Base-by-base conservation (phyloP, 2,888 invertebrate genomes). In the Zeuzera pyrina region DNA sequence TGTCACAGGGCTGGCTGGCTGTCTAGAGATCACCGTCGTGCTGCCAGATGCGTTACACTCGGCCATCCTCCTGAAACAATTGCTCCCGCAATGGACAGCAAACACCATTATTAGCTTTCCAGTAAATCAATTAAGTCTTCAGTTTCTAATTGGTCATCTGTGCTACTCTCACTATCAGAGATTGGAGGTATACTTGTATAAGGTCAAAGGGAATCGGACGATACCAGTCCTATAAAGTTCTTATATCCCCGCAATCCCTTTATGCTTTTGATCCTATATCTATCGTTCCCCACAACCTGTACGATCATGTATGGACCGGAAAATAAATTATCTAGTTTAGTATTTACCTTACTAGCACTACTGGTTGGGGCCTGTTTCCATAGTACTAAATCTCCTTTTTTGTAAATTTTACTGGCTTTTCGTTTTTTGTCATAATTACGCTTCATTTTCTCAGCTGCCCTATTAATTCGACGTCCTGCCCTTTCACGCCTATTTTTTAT, bases 241-340 rank as follows among this genome's bases (percentile, higher is more conserved):
- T 46, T 50, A 10, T 49, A 50, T 1, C 46, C 47, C 19, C 43
- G 31, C 2, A 51, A 11, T 0, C 49, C 51, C 29, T 49, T 49
- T 1, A 51, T 42, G 16, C 48, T 49, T 3, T 45, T 31, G 1
- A 52, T 51, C 30, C 29, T 39, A 26, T 52, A 52, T 36, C 49
- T 38, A 24, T 48, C 49, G 31, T 52, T 53, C 8, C 48, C 45
- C 1, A 49, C 12, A 1, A 45, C 47, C 15, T 45, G 42, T 10
- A 23, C 40, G 2, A 25, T 19, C 10, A 45, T 30, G 19, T 52
- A 53, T 0, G 52, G 51, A 0, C 51, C 49, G 3, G 48, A 45
- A 23, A 44, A 52, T 2, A 48, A 4, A 24, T 43, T 46, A 27
- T 48, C 41, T 7, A 49, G 22, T 19, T 47, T 48, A 2, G 40